Base-by-base conservation (phyloP, 1,140 invertebrate genomes). In the Marisa cornuarietis region DNA sequence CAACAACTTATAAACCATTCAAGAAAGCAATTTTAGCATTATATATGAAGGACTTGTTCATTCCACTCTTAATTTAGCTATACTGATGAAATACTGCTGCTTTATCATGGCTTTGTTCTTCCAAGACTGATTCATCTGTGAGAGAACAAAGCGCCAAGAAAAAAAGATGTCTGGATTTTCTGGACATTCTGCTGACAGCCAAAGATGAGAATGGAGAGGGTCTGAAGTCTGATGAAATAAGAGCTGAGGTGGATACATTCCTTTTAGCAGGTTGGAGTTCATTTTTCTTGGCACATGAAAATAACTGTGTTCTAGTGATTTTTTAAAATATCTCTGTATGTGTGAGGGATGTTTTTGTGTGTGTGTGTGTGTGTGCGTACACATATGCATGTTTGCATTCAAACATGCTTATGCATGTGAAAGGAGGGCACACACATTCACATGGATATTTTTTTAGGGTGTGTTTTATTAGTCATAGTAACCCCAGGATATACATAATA, bases 401-500 rank as follows among this genome's bases (percentile, higher is more conserved):
- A 63, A 18, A 63, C 62, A 63, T n/a, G 6, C 6, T 63, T 6
- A 63, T 20, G 62, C 6, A n/a, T 63, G 62, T 63, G 16, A n/a
- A 63, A 63, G 16, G 62, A 20, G 3, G 62, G 18, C 1, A 6
- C 18, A n/a, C n/a, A 20, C n/a, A 1, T 63, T 63, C 5, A 2
- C 6, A 3, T 63, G 3, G n/a, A n/a, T n/a, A n/a, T n/a, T n/a
- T 20, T 20, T 63, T 63, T 2, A 20, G 6, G n/a, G n/a, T 3
- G 62, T 1, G 5, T 42, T 42, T 1, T 42, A 63, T 92, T 95
- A 22, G 93, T 96, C 1, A 49, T 54, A 20, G 62, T 1, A n/a
- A 63, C 16, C 62, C 6, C 18, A 20, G 16, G 62, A 63, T 20
- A 63, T 20, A 63, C 16, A 1, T 0, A 42, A 42, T 42, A 42